Base-by-base conservation (phyloP, 2,797 vertebrate species). In the Coregonus ussuriensis region DNA sequence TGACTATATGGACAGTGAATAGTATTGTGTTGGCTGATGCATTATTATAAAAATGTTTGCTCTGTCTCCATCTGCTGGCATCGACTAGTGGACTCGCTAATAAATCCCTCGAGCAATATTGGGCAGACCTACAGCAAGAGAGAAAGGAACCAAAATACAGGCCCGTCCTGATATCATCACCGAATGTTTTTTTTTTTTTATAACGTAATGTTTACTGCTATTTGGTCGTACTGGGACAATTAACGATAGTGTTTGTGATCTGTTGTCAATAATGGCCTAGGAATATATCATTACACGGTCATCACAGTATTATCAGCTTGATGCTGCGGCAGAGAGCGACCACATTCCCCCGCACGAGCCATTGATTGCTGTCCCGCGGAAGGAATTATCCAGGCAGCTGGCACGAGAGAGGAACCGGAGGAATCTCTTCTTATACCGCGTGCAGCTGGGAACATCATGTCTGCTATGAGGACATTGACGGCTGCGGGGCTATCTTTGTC, bases 401-500 rank as follows among this genome's bases (percentile, higher is more conserved):
- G 35, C 37, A 51, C 71, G 73, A 71, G 52, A 70, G 65, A 47
- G 54, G 41, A 77, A 67, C 51, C 77, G 76, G 71, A 67, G n/a
- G 59, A 3, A 11, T 62, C 59, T 74, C 78, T 54, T 69, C 77
- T 33, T 33, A 68, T 74, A 47, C 41, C 9, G 9, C 59, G 0
- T 9, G 11, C 21, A 1, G 59, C 29, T 6, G 25, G 25, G 25
- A 25, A 63, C n/a, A 63, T 25, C 90, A 96, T 96, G 95, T 95
- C 95, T 91, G 96, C 95, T 80, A 96, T 96, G 95, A 95, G 95
- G 94, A 95, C 95, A 89, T 93, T 97, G 92, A 97, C 96, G 86
- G 95, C 92, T 86, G 93, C 95, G 0, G 96, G 96, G 77, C 93
- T 97, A 82, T 93, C 95, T 78, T 87, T 97, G 93, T 95, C 96